Evolutionary conservation across 2,797 vertebrate species (phyloP).

Genomic region (Gastrophryne carolinensis): DNA sequence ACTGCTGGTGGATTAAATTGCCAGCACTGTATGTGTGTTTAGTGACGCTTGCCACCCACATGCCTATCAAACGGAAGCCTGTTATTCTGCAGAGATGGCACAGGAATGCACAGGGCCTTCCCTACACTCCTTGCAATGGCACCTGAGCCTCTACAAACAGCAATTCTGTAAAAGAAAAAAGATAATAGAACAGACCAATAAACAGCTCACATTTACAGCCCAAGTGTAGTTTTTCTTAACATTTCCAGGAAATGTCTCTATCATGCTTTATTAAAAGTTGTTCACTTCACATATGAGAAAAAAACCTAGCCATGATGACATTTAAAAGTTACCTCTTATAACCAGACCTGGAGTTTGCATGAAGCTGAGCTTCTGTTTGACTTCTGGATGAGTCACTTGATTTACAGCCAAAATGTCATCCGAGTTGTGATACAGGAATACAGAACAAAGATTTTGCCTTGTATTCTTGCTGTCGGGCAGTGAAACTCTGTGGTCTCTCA

Average conservation of each 20-base stretch:
- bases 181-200: not conserved
- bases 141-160: too few relatives aligned
- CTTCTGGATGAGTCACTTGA: constrained; percentile 8
- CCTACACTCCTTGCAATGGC: not conserved
- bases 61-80: too few relatives aligned
- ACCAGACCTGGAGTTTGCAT: constrained; percentile 2
- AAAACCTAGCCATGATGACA: constrained; percentile 14
- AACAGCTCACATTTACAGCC: not conserved
- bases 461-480: not conserved
- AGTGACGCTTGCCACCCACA: too few relatives aligned
- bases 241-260: not conserved
- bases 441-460: not conserved
- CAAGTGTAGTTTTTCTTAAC: not conserved
- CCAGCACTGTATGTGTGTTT: too few relatives aligned
- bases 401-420: constrained; percentile 21
- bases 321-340: constrained; percentile 29
- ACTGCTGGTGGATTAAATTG: too few relatives aligned
- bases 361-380: not conserved
- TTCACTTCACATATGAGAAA: not conserved
- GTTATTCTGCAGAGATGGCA: not conserved
- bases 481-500: not conserved
- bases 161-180: not conserved
- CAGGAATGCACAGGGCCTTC: not conserved
- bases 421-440: not conserved
- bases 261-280: not conserved